These are phyloP conservation scores for Drosophila lutescens DNA, from an alignment of 2,888 invertebrate genomes.

Conservation along the genomic window DNA sequence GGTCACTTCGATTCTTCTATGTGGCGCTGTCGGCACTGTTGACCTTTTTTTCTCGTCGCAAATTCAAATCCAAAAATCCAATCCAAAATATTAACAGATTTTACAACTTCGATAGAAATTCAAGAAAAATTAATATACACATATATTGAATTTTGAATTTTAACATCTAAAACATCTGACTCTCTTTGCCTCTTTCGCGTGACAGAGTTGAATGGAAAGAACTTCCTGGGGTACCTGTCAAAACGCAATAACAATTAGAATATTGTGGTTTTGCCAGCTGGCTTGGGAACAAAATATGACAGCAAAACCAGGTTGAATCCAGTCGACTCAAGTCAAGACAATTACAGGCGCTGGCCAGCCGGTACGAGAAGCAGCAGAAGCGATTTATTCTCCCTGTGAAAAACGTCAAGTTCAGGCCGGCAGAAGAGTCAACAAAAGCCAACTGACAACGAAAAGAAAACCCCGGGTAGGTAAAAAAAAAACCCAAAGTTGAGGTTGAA, in stretches of 20 bases:
- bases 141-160: background rate
- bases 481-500: constrained; percentile 15
- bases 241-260: constrained; percentile 38
- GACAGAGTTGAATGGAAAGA: background rate
- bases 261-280: constrained; percentile 5
- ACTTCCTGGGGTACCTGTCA: constrained; percentile 14
- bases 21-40: too few species aligned
- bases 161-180: background rate
- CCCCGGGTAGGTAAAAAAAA: background rate
- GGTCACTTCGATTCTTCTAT: too few species aligned
- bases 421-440: constrained; percentile 17
- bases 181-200: background rate
- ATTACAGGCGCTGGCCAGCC: constrained; percentile 26
- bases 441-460: constrained; percentile 14
- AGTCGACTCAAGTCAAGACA: constrained; percentile 25
- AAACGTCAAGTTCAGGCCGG: constrained; percentile 42
- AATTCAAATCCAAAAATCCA: too few species aligned
- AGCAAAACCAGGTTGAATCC: constrained; percentile 15
- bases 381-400: constrained; percentile 7
- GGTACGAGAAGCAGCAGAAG: background rate
- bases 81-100: too few species aligned
- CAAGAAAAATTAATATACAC: too few species aligned
- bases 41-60: too few species aligned
- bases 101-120: too few species aligned
- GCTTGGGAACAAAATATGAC: constrained; percentile 11